Percentiles rank a stretch among this genome's conserved stretches.
Conservation (phyloP, 1,140 invertebrate genomes). For the Chymomyza costata region DNA sequence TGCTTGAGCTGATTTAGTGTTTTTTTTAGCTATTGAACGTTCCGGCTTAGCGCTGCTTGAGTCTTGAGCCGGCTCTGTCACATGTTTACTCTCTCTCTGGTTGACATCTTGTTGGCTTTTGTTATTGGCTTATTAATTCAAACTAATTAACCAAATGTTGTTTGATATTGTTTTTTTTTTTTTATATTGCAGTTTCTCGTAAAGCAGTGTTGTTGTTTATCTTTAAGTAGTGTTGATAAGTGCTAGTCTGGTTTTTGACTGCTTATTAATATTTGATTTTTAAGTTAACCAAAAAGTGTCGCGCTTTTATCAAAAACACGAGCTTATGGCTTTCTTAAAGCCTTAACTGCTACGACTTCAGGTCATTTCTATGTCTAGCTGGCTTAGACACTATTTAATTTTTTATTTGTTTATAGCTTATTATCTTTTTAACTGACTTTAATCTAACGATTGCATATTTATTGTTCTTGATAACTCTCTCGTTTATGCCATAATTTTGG, state of each 20-base stretch:
- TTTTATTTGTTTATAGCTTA: too few relatives aligned
- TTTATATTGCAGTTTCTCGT: conserved; percentile 39
- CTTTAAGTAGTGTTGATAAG: conserved; percentile 41
- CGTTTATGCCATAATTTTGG: too few relatives aligned
- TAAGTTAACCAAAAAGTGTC: too few relatives aligned
- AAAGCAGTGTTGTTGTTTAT: conserved; percentile 3
- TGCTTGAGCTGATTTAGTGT: conserved; percentile 60
- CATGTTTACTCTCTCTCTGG: background rate
- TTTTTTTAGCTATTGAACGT: conserved; percentile 57
- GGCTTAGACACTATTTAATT: too few relatives aligned
- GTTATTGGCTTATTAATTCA: conserved; percentile 54
- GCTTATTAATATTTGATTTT: conserved; percentile 37
- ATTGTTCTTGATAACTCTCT: too few relatives aligned
- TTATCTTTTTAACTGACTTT: too few relatives aligned
- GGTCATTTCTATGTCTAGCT: too few relatives aligned
- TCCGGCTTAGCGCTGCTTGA: conserved; percentile 36
- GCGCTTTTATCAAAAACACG: too few relatives aligned
- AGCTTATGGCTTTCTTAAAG: too few relatives aligned
- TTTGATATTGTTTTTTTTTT: conserved; percentile 59
- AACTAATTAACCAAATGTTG: conserved; percentile 56
- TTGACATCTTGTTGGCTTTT: conserved; percentile 16
- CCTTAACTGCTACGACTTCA: too few relatives aligned
- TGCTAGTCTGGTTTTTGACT: conserved; percentile 4
- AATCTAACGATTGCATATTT: too few relatives aligned
- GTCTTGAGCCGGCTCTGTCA: background rate